Evolutionary conservation across 2,888 invertebrate genomes (phyloP).

Genomic region (Rhagium mordax): DNA sequence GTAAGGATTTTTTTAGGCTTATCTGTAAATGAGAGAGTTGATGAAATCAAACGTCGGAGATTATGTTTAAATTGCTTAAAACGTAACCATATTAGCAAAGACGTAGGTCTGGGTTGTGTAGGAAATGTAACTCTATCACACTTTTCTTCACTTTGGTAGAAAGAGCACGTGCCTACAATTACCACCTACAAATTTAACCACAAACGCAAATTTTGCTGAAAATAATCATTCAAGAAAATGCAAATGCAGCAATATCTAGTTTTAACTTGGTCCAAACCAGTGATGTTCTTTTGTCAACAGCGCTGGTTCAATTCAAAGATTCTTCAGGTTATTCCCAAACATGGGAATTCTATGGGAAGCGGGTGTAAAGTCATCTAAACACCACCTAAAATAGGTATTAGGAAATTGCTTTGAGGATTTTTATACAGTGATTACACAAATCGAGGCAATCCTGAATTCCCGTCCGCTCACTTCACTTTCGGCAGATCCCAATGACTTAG

Average conservation of each 20-base stretch:
- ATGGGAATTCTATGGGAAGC: no score
- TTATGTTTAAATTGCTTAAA: conserved; percentile 15
- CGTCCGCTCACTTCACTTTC: no score
- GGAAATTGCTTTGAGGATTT: no score
- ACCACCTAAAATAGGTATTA: no score
- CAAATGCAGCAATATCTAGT: not conserved
- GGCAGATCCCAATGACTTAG: no score
- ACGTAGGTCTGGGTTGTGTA: not conserved
- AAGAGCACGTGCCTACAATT: not conserved
- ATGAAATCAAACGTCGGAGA: not conserved
- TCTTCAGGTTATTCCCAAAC: not conserved
- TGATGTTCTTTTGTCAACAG: conserved; percentile 4
- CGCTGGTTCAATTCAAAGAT: conserved; percentile 5
- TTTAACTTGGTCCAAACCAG: not conserved
- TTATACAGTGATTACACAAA: no score
- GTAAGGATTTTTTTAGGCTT: conserved; percentile 26
- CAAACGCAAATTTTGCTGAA: not conserved
- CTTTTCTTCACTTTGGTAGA: not conserved
- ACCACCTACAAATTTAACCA: no score
- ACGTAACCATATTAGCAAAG: not conserved
- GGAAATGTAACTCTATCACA: conserved; percentile 13
- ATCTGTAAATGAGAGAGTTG: not conserved
- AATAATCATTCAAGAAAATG: not conserved
- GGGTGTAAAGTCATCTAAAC: no score
- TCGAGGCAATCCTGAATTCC: no score